Evolutionary conservation across 2,888 invertebrate genomes (phyloP), one percentile per base, ranked within the genome.

Genomic region (Notocelia uddmanniana): DNA sequence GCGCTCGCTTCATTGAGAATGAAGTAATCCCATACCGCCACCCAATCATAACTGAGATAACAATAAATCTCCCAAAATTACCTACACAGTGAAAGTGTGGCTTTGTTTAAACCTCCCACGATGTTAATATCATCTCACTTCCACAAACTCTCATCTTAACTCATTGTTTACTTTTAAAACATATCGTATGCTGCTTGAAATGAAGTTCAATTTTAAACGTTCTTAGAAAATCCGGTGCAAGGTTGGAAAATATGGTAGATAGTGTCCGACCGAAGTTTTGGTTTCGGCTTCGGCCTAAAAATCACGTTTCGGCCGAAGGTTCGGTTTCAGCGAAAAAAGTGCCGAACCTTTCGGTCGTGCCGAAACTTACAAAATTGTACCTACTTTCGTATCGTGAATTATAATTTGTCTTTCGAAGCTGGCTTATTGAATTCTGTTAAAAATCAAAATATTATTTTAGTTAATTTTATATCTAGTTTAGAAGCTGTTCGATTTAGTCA

Each of bases 51-150:
- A 41, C 45, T 41, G 23, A 66, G 63, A 66, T 66, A 66, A 66
- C 66, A 66, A 66, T 66, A 66, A 55, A 66, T 66, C 66, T 55
- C 41, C 66, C 18, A 66, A 66, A 66, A 60, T 63, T 66, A 55
- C 41, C 9, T 11, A 48, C 26, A 31, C 26, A n/a, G 66, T 54
- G 66, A 66, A 66, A 66, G 62, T 62, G 62, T 50, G 62, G 55
- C 66, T 66, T 66, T 66, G 66, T 66, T 54, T 19, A 6, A 31
- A 18, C 62, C 48, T 66, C 66, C 66, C 55, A 66, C 55, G 66
- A n/a, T 55, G 55, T 26, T 26, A 21, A 54, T 0, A 21, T 26
- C 55, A 55, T 55, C 26, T 55, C 3, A 55, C 55, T 55, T 26
- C 8, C 26, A 55, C n/a, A 55, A n/a, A n/a, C 55, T 55, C 55